Conservation (phyloP, 2,888 invertebrate species). For the Amphipoea oculea region DNA sequence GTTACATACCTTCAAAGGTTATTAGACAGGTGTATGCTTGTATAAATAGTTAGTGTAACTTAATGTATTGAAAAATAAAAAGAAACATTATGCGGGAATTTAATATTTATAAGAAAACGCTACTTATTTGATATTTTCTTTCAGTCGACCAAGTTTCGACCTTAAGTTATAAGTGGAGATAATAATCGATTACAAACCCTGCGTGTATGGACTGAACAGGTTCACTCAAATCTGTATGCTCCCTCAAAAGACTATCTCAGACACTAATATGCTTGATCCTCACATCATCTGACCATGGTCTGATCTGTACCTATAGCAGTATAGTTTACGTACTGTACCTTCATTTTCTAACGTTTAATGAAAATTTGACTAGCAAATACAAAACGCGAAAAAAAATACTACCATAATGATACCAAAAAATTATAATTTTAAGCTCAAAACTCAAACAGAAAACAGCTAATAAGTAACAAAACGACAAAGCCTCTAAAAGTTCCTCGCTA, state of each 20-base stretch:
- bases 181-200: background rate
- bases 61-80: too few species aligned
- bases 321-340: background rate
- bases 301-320: background rate
- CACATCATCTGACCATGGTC: too few species aligned
- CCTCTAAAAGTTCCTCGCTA: constrained; percentile 28
- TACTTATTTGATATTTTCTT: background rate
- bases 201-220: background rate
- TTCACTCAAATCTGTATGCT: background rate
- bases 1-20: background rate
- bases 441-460: background rate
- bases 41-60: too few species aligned
- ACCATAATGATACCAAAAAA: background rate
- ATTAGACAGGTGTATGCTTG: too few species aligned
- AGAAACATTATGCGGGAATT: background rate
- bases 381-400: background rate
- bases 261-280: background rate
- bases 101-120: background rate
- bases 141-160: background rate
- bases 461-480: constrained; percentile 4
- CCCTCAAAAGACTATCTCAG: background rate
- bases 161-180: background rate
- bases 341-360: too few species aligned
- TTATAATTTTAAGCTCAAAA: background rate
- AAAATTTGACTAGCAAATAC: too few species aligned